A percentile compares a stretch with the other conserved stretches of the same genome.
Conservation (phyloP, 2,888 invertebrate species). For the Noctua janthe region DNA sequence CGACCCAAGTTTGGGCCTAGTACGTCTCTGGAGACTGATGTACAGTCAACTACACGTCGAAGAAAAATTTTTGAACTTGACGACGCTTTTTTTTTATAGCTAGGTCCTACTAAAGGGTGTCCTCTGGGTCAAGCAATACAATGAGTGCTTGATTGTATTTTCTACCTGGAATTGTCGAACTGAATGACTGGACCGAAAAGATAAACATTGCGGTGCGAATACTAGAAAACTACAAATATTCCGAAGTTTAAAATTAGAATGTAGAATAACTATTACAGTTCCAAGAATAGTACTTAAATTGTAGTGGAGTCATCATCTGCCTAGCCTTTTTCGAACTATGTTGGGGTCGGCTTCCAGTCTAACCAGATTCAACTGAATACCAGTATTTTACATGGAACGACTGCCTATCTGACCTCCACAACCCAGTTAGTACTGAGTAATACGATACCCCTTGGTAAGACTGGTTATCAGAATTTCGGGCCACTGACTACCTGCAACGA, state of each 20-base stretch:
- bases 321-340: no score
- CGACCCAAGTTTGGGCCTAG: background rate
- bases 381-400: no score
- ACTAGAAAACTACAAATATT: background rate
- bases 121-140: background rate
- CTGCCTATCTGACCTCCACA: no score
- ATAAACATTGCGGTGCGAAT: background rate
- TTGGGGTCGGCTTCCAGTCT: no score
- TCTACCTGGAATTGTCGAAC: background rate
- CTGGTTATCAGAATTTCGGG: no score
- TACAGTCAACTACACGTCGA: background rate
- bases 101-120: background rate
- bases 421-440: no score
- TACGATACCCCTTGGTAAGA: no score
- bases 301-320: no score
- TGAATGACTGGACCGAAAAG: conserved; percentile 3
- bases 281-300: background rate
- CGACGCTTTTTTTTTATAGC: background rate
- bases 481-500: no score
- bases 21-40: conserved; percentile 28
- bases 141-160: background rate
- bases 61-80: background rate
- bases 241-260: background rate
- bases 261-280: background rate
- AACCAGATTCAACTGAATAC: no score